phyloP scores from a whole-genome alignment of 2,113 vertebrate species.

The Micronycteris hirsuta region DNA sequence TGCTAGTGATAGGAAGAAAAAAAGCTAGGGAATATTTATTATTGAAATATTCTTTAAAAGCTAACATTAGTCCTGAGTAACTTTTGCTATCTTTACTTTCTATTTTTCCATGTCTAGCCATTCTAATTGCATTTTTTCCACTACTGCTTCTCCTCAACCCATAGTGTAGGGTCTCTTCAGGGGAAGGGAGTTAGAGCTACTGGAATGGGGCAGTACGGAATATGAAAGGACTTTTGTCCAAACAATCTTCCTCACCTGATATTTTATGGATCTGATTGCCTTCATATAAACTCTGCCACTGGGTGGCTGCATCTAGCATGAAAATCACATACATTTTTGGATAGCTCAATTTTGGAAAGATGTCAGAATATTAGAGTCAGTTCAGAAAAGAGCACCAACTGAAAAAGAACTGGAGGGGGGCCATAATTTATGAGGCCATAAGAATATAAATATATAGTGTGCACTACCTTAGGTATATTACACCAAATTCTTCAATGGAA shows the following conservation, averaged over 20 bases:
- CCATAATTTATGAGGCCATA: neutral
- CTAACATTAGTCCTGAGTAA: neutral
- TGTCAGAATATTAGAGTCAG: neutral
- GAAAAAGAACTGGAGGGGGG: neutral
- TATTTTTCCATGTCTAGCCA: neutral
- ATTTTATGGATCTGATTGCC: neutral
- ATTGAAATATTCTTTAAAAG: neutral
- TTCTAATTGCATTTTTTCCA: neutral
- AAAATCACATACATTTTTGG: neutral
- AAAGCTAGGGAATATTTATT: neutral
- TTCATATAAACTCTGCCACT: neutral
- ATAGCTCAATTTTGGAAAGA: neutral
- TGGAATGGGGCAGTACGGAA: neutral
- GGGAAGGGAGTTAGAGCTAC: neutral
- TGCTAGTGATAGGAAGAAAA: neutral
- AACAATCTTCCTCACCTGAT: neutral
- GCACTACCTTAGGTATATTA: neutral
- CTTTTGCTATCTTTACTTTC: neutral
- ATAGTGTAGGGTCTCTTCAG: neutral
- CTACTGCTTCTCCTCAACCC: neutral
- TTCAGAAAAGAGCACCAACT: neutral
- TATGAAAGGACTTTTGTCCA: neutral
- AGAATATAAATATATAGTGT: neutral
- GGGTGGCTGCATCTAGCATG: neutral
- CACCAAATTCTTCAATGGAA: neutral